These are phyloP conservation scores for Arctopsyche grandis DNA, from an alignment of 1,140 invertebrate genomes.

Conservation along the genomic window DNA sequence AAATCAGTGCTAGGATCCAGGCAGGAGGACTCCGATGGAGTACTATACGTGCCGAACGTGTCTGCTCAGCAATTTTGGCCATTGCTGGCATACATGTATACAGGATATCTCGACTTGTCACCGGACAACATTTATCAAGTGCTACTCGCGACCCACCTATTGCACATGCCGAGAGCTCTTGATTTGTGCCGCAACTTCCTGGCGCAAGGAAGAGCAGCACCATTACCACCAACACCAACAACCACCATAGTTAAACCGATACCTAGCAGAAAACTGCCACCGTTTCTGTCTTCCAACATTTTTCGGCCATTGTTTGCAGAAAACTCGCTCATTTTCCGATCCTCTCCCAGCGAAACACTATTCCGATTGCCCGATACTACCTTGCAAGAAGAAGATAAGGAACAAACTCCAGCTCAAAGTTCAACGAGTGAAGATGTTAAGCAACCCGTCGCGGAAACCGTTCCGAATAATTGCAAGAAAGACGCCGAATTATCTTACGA, in stretches of 20 bases:
- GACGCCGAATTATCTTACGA: background rate
- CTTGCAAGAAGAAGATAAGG: background rate
- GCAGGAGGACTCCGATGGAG: conserved; percentile 58
- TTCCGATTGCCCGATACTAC: background rate
- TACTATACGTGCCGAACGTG: conserved; percentile 68
- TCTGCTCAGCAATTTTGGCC: conserved; percentile 77
- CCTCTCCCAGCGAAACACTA: conserved; percentile 59
- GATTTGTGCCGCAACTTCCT: conserved; percentile 69
- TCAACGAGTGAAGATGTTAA: background rate
- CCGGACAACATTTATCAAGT: conserved; percentile 79
- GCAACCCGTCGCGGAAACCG: background rate
- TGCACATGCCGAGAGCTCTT: conserved; percentile 79
- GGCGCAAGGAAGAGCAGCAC: conserved; percentile 36
- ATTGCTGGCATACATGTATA: conserved; percentile 81
- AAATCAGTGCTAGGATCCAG: conserved; percentile 61
- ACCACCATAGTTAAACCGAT: conserved; percentile 60
- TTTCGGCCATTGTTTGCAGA: conserved; percentile 40
- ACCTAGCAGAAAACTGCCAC: conserved; percentile 57
- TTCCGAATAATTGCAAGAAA: background rate
- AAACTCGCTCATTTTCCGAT: conserved; percentile 57
- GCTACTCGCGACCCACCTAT: conserved; percentile 75
- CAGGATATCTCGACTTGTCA: conserved; percentile 76
- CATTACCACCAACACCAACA: conserved; percentile 60
- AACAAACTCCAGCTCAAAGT: background rate
- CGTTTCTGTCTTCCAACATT: conserved; percentile 57